phyloP scores from a whole-genome alignment of 2,888 invertebrate species.

The Lampropteryx suffumata region DNA sequence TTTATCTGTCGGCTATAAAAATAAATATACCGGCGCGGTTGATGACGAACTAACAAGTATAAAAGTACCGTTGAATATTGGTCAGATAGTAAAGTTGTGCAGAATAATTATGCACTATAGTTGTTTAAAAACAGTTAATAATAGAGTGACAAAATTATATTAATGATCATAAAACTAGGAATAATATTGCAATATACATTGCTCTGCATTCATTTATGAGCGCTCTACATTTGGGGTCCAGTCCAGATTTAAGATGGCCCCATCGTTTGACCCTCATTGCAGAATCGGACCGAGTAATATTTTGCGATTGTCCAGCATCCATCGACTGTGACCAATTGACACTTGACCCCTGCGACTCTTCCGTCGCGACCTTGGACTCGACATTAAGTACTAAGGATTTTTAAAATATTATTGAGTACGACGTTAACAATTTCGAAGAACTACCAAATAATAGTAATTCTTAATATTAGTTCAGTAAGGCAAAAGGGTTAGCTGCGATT shows the following conservation, averaged over 20 bases:
- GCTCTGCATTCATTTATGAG: constrained; percentile 25
- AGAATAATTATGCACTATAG: too few species aligned
- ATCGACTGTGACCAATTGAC: constrained; percentile 75
- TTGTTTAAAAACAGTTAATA: too few species aligned
- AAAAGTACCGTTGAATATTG: neutral
- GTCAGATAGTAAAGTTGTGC: neutral
- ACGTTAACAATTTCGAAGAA: constrained; percentile 49
- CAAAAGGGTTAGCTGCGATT: constrained; percentile 63
- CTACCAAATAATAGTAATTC: constrained; percentile 42
- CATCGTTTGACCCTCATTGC: constrained; percentile 73
- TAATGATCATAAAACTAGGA: too few species aligned
- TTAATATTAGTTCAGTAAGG: constrained; percentile 63
- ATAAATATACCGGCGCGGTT: constrained; percentile 19
- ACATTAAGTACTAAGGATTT: constrained; percentile 50
- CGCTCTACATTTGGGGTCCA: constrained; percentile 61
- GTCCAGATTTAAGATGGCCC: constrained; percentile 71
- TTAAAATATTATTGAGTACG: constrained; percentile 43
- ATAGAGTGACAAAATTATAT: too few species aligned
- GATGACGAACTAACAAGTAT: neutral
- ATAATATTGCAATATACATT: too few species aligned
- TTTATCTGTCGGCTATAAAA: constrained; percentile 36
- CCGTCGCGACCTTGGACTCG: constrained; percentile 69
- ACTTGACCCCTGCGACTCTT: constrained; percentile 72
- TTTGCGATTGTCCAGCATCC: constrained; percentile 71
- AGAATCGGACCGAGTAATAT: constrained; percentile 60